Conservation (phyloP, 2,797 vertebrate species). For the Pipistrellus kuhlii region DNA sequence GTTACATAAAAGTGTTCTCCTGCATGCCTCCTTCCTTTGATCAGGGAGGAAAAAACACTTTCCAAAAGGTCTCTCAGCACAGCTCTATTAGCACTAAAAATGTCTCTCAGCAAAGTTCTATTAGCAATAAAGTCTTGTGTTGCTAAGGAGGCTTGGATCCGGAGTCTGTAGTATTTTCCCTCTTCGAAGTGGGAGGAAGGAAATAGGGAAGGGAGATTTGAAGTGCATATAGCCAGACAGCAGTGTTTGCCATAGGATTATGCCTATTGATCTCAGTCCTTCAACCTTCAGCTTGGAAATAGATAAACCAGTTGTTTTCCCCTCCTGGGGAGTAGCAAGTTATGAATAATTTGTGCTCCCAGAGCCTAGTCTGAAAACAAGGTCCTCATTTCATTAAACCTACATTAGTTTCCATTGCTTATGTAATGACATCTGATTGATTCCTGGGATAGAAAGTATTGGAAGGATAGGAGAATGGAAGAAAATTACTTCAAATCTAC, state of each 20-base stretch:
- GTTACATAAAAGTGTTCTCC: background rate
- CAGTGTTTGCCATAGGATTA: slow-evolving; percentile 1
- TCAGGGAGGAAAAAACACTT: background rate
- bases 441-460: slow-evolving; percentile 16
- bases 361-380: slow-evolving; percentile 65
- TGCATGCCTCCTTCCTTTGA: background rate
- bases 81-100: background rate
- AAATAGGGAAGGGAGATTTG: background rate
- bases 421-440: slow-evolving; percentile 50
- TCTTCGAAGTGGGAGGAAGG: background rate
- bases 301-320: slow-evolving; percentile 72
- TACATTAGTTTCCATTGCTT: slow-evolving; percentile 63
- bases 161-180: background rate
- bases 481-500: background rate
- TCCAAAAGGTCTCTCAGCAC: background rate
- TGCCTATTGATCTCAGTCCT: slow-evolving; percentile 66
- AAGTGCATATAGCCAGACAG: background rate
- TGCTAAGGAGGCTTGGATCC: background rate
- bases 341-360: slow-evolving; percentile 72
- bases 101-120: background rate
- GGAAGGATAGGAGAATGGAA: background rate
- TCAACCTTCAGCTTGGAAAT: slow-evolving; percentile 60
- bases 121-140: background rate
- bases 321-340: slow-evolving; percentile 65
- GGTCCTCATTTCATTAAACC: slow-evolving; percentile 68